These are phyloP conservation scores for Pteropus rufus DNA, from an alignment of 2,797 vertebrate species.

Conservation along the genomic window DNA sequence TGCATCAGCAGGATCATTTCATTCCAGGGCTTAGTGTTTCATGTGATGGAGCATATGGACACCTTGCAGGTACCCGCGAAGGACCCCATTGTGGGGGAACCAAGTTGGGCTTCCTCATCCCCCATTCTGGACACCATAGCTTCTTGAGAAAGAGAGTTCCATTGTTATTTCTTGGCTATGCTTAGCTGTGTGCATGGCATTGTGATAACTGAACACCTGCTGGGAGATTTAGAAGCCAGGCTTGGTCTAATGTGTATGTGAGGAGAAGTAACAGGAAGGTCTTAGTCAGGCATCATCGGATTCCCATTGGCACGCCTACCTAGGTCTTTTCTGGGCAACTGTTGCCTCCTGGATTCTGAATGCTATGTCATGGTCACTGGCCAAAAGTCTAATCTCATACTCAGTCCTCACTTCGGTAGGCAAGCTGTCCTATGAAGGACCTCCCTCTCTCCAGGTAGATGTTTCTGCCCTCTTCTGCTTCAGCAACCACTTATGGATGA, in stretches of 20 bases:
- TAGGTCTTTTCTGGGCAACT: background rate
- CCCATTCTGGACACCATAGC: background rate
- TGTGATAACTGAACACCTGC: background rate
- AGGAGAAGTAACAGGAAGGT: background rate
- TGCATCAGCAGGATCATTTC: background rate
- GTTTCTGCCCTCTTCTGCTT: background rate
- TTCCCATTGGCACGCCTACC: background rate
- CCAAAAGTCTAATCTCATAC: background rate
- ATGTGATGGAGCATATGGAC: background rate
- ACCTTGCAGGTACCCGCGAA: background rate
- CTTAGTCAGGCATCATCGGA: background rate
- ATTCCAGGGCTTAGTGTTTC: background rate
- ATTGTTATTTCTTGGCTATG: background rate
- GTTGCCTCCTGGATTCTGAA: background rate
- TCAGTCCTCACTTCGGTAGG: background rate
- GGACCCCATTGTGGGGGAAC: no score
- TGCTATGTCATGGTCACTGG: background rate
- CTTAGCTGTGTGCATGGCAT: background rate
- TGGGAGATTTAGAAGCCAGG: background rate
- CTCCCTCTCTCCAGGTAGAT: background rate
- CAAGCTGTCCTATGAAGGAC: no score
- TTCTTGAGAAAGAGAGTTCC: background rate
- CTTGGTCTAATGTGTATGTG: background rate
- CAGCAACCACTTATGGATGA: background rate
- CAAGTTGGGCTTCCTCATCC: rapidly evolving